Evolutionary conservation across 2,797 vertebrate genomes (phyloP).

Genomic region (Lithobates pipiens): DNA sequence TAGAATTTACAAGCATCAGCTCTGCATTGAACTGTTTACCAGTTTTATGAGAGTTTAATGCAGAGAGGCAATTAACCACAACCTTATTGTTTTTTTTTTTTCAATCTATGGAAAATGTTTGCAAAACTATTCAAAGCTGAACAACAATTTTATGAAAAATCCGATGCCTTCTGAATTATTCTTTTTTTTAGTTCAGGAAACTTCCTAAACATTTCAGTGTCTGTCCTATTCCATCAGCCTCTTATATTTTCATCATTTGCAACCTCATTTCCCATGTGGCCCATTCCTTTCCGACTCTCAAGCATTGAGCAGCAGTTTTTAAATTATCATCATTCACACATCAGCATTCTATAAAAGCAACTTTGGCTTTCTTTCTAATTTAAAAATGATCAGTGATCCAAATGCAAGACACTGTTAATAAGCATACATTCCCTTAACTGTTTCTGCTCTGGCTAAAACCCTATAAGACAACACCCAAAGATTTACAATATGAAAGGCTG

Average conservation of each 20-base stretch:
- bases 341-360: slow-evolving; percentile 43
- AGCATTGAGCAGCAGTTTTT: slow-evolving; percentile 50
- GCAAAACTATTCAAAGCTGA: no score
- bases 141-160: no score
- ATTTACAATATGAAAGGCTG: slow-evolving; percentile 35
- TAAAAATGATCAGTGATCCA: slow-evolving; percentile 27
- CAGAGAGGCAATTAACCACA: no score
- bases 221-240: slow-evolving; percentile 38
- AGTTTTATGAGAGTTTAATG: no score
- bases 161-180: background rate
- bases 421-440: slow-evolving; percentile 21
- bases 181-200: background rate
- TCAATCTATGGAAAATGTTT: no score
- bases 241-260: slow-evolving; percentile 48
- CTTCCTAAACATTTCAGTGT: slow-evolving; percentile 28
- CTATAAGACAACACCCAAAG: slow-evolving; percentile 18
- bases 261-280: slow-evolving; percentile 46
- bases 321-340: slow-evolving; percentile 47
- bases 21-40: no score
- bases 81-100: no score
- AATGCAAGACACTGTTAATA: slow-evolving; percentile 12
- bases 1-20: no score
- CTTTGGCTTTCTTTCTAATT: slow-evolving; percentile 22
- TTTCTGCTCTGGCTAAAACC: slow-evolving; percentile 16
- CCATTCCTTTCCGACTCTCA: slow-evolving; percentile 39